A percentile compares a stretch with the other conserved stretches of the same genome.
phyloP scores from a whole-genome alignment of 2,888 invertebrate genomes.

The Trachelus tabidus region DNA sequence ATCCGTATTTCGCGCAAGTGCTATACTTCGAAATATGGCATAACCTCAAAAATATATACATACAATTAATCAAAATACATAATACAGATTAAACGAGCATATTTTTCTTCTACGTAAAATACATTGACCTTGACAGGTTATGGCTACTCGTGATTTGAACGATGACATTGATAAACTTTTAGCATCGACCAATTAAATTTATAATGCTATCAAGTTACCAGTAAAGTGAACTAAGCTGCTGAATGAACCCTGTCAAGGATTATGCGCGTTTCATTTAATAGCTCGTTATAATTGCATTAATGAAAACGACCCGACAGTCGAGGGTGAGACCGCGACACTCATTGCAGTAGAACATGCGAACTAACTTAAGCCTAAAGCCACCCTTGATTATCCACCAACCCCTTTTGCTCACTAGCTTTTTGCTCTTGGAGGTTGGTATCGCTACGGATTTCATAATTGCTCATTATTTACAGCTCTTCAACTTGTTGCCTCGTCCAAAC shows the following conservation, averaged over 20 bases:
- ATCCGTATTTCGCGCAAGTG: background rate
- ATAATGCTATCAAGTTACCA: background rate
- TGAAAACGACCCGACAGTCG: conserved; percentile 43
- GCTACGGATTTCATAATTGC: background rate
- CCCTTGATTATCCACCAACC: conserved; percentile 1
- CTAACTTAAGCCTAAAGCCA: conserved; percentile 8
- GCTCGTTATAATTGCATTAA: conserved; percentile 63
- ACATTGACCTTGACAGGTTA: background rate
- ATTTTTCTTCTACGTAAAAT: background rate
- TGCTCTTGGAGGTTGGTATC: background rate
- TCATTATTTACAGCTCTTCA: background rate
- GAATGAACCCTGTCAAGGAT: conserved; percentile 49
- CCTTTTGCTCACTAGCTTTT: background rate
- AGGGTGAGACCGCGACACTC: conserved; percentile 40
- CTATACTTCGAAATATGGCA: background rate
- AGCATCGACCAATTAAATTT: background rate
- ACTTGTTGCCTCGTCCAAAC: background rate
- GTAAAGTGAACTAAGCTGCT: conserved; percentile 7
- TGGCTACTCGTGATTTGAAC: background rate
- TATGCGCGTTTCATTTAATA: conserved; percentile 55
- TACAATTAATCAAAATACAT: background rate
- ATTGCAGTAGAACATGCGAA: conserved; percentile 55
- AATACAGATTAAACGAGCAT: background rate
- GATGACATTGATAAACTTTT: background rate
- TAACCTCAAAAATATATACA: background rate